Percentiles rank a stretch among this genome's conserved stretches.
Evolutionary conservation across 2,113 vertebrate species (phyloP).

Genomic region (Proteles cristata): DNA sequence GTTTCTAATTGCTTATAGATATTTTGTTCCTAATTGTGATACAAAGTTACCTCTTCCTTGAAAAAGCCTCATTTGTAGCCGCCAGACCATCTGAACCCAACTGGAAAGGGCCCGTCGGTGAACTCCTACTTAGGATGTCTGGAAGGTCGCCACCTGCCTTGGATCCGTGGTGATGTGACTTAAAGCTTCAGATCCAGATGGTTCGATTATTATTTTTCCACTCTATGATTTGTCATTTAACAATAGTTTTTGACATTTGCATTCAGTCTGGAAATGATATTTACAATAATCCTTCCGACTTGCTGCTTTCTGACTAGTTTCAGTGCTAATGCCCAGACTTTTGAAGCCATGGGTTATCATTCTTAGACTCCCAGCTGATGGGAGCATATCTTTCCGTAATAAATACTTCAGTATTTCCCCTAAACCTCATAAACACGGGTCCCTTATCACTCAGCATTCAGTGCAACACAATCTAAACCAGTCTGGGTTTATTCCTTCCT

Average conservation of each 20-base stretch:
- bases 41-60: not conserved
- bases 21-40: not conserved
- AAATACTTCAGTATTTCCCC: not conserved
- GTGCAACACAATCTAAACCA: not conserved
- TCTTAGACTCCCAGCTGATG: not conserved
- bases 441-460: too few relatives aligned
- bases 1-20: not conserved
- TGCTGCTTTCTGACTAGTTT: not conserved
- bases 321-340: not conserved
- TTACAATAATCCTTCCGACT: not conserved
- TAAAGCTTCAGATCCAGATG: not conserved
- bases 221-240: not conserved
- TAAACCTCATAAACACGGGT: not conserved
- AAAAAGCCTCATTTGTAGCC: not conserved
- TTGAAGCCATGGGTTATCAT: not conserved
- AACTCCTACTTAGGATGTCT: not conserved
- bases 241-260: constrained; percentile 11
- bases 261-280: not conserved
- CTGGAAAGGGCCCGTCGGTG: too few relatives aligned
- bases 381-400: fast-evolving
- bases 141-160: not conserved
- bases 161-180: not conserved
- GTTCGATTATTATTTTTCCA: not conserved
- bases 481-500: not conserved
- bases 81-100: not conserved